These are phyloP conservation scores for Caligus rogercresseyi DNA, from an alignment of 1,140 invertebrate genomes.

Conservation along the genomic window DNA sequence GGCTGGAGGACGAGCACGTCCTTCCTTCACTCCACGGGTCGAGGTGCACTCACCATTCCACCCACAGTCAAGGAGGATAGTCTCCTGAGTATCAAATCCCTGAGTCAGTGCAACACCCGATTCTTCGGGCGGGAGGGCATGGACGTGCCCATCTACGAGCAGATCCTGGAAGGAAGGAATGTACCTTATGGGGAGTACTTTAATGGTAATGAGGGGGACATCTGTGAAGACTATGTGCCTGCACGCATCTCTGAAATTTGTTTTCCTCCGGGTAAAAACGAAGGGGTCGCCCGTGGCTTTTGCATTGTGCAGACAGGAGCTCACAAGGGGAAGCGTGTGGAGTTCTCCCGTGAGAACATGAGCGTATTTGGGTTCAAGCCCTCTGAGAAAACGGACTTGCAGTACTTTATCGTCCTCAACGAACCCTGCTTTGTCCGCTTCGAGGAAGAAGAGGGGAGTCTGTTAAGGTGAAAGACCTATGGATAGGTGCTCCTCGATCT, in stretches of 20 bases:
- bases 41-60: slow-evolving; percentile 1
- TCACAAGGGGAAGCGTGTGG: not conserved
- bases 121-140: slow-evolving; percentile 5
- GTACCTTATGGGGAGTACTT: not conserved
- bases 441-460: not conserved
- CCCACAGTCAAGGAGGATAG: slow-evolving; percentile 1
- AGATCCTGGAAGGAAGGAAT: not conserved
- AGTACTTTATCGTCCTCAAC: not conserved
- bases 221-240: not conserved
- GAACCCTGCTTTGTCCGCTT: slow-evolving; percentile 7
- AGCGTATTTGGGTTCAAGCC: not conserved
- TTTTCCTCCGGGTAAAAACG: not conserved
- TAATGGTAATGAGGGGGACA: not conserved
- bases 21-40: slow-evolving; percentile 15
- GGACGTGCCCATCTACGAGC: not conserved
- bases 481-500: not conserved
- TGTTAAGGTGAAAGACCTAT: not conserved
- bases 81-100: not conserved
- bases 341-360: not conserved
- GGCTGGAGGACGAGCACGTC: slow-evolving; percentile 9
- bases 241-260: not conserved
- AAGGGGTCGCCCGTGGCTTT: not conserved
- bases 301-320: not conserved
- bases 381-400: not conserved
- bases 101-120: not conserved